Evolutionary conservation across 2,113 vertebrate species (phyloP), one percentile per base, ranked within the genome.

Genomic region (Malaclemys terrapin): DNA sequence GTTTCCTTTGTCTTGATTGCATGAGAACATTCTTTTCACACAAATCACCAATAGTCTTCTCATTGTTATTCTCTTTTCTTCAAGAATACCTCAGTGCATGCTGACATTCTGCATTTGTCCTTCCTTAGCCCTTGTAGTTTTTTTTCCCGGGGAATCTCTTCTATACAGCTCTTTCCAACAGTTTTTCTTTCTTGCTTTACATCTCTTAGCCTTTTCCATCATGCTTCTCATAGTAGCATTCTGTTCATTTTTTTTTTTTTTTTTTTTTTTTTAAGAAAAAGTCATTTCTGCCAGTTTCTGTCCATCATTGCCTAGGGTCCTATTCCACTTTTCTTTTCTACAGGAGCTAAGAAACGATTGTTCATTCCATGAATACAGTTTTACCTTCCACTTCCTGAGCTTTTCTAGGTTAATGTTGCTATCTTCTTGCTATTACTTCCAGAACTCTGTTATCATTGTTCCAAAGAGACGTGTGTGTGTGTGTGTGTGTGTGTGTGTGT

Each of bases 91-190:
- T 96, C 72, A 19, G 45, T 50, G 38, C 75, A 72, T 31, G 42
- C 54, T 92, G 69, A 84, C 45, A 76, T 94, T 93, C 94, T 89
- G 6, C 24, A 84, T 96, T 93, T 95, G 88, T 86, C 84, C 91
- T 93, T 25, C 12, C 35, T 91, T 92, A 80, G n/a, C 87, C n/a
- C 22, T 45, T 80, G 49, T 78, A 78, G 75, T 88, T 1, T 20
- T 45, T 78, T 53, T 81, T n/a, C 93, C 90, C 96, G 38, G 35
- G 35, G 50, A 89, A 89, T 94, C 83, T 82, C 52, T 25, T 90
- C 52, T 38, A 82, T 45, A 80, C 76, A 93, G 62, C 85, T 96
- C 80, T 84, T 92, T 92, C 3, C 49, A n/a, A 78, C 1, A 93
- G 76, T 91, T 93, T 96, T 24, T 59, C 90, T 92, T 87, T 90